Conservation (phyloP, 64 coral and sea anemone species). For the Platygyra sinensis region DNA sequence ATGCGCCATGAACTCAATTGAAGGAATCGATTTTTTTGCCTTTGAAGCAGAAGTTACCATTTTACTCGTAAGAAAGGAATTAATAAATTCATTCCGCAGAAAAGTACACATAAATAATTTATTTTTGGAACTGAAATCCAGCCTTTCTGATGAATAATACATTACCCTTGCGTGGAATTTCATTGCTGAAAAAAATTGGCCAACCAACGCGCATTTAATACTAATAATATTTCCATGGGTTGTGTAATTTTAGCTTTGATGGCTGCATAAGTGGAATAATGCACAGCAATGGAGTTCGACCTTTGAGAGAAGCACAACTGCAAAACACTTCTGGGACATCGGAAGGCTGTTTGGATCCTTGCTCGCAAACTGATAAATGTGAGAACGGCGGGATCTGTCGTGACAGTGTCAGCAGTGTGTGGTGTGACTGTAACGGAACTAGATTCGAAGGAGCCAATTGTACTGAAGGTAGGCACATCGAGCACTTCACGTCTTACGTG, state of each 20-base stretch:
- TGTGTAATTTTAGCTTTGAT: slow-evolving; percentile 10
- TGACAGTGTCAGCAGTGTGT: slow-evolving; percentile 49
- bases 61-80: slow-evolving; percentile 15
- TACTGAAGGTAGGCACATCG: slow-evolving; percentile 59
- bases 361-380: slow-evolving; percentile 56
- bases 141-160: slow-evolving; percentile 31
- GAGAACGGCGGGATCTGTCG: slow-evolving; percentile 67
- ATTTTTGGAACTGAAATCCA: slow-evolving; percentile 35
- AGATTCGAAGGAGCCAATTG: slow-evolving; percentile 88
- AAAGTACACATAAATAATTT: slow-evolving; percentile 49
- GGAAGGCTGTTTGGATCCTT: slow-evolving; percentile 33
- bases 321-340: slow-evolving; percentile 48
- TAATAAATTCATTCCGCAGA: slow-evolving; percentile 41
- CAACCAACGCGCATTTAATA: neutral
- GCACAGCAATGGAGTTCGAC: neutral
- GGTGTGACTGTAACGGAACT: slow-evolving; percentile 84
- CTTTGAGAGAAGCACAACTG: slow-evolving; percentile 19
- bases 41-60: slow-evolving; percentile 1
- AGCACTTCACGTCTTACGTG: neutral
- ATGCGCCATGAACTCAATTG: neutral
- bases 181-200: slow-evolving; percentile 17
- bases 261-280: slow-evolving; percentile 68
- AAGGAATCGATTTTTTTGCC: neutral
- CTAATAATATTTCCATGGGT: neutral
- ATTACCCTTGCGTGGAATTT: slow-evolving; percentile 17